Percentiles rank a stretch among this genome's conserved stretches.
Evolutionary conservation across 2,113 vertebrate species (phyloP).

Genomic region (Mus musculus): DNA sequence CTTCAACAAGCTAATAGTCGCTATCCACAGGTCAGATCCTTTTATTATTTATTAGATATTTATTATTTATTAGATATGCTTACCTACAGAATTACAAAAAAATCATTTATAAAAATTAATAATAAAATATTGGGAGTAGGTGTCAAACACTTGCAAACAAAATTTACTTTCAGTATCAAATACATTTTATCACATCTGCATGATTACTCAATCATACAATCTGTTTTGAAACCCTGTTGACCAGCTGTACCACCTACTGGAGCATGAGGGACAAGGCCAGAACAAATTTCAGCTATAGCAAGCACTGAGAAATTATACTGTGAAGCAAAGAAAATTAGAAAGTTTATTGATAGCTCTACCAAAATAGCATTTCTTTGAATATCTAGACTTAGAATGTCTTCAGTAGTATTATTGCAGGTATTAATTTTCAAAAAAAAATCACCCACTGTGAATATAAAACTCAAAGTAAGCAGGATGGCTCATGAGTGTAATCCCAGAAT

Average conservation of each 20-base stretch:
- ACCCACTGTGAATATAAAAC: not conserved
- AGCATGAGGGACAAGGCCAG: not conserved
- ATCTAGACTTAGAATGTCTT: not conserved
- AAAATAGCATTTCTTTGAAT: not conserved
- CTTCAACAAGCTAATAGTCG: not conserved
- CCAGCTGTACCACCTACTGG: not conserved
- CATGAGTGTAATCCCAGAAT: not conserved
- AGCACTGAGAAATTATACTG: not conserved
- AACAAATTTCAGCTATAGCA: not conserved
- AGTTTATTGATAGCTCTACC: not conserved
- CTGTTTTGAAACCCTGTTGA: slow-evolving; percentile 25
- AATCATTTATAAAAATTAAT: slow-evolving; percentile 37
- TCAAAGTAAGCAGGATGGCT: not conserved
- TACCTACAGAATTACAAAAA: slow-evolving; percentile 20
- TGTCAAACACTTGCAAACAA: slow-evolving; percentile 35
- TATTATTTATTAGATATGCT: not conserved
- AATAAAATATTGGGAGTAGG: not conserved
- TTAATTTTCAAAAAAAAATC: not conserved
- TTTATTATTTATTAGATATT: not conserved
- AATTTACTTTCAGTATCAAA: slow-evolving; percentile 34
- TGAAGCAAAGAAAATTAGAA: not conserved
- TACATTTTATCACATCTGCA: not conserved
- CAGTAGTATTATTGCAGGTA: not conserved
- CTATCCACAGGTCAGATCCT: not conserved
- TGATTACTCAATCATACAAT: slow-evolving; percentile 20